Percentiles rank a stretch among this genome's conserved stretches.
These are phyloP conservation scores for Pyrrhosoma nymphula DNA, from an alignment of 2,888 invertebrate species.

Conservation along the genomic window DNA sequence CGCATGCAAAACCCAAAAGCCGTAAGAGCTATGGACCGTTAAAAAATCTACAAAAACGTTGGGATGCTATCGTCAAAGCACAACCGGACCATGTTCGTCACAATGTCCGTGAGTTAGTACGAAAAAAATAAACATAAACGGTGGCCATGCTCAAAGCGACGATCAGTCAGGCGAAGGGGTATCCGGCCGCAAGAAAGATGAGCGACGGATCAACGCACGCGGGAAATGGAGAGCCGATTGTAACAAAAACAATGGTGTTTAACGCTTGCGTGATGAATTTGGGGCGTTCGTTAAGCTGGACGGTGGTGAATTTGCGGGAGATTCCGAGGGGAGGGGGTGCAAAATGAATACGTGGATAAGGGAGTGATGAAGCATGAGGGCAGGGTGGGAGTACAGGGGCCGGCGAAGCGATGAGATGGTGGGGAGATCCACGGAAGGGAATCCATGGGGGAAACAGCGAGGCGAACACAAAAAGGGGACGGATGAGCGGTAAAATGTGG, in stretches of 20 bases:
- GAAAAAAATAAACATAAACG: background rate
- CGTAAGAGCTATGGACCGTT: background rate
- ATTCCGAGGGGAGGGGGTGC: background rate
- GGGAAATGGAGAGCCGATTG: background rate
- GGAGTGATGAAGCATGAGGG: background rate
- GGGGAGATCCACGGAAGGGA: background rate
- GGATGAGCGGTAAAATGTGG: too few relatives aligned
- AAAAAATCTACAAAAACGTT: background rate
- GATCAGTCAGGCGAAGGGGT: background rate
- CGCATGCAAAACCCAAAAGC: background rate
- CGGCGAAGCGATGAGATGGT: background rate
- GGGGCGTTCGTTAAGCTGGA: background rate
- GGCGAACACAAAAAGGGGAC: too few relatives aligned
- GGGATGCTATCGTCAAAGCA: background rate
- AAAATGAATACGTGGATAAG: background rate
- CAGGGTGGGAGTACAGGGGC: background rate
- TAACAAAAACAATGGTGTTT: background rate
- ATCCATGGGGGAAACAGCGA: background rate
- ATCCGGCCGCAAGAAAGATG: background rate
- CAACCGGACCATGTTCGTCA: background rate
- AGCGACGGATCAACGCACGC: background rate
- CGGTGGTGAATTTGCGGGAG: background rate
- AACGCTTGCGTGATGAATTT: background rate
- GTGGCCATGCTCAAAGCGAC: background rate
- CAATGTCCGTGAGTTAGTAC: background rate